Evolutionary conservation across 2,888 invertebrate genomes (phyloP), one percentile per base, ranked within the genome.

Genomic region (Sisyra terminalis): DNA sequence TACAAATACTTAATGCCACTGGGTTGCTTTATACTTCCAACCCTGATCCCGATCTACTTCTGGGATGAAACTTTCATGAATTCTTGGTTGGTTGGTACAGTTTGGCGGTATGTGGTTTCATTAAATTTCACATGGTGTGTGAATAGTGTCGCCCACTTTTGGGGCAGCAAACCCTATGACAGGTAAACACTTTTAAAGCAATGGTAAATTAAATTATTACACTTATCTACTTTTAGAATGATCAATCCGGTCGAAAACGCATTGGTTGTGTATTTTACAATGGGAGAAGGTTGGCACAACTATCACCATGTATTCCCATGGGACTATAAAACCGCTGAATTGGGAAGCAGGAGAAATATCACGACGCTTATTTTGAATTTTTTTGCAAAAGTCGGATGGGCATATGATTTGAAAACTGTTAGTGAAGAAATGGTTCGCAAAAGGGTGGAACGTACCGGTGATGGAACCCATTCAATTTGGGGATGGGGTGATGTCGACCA

Each of bases 51-150:
- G 1, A 76, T 80, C 52, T 81, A 78, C 56, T 64, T 66, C 24
- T 90, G 89, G 87, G 72, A 71, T 32, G 92, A 92, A 61, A 67
- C 66, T 1, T 74, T 73, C 61, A 46, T 58, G 30, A 78, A 75
- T 52, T 69, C 78, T 2, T 78, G 73, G 67, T 75, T 75, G 56
- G 73, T 79, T 34, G 72, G 71, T 40, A 73, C 78, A 14, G 69
- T 81, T 56, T 72, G 87, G 58, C 76, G 89, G 40, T 90, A 87
- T 64, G 69, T 77, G 24, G 71, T 80, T 57, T 76, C 79, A 37
- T 70, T 92, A 43, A 85, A 92, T 61, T 77, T 80, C 45, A 90
- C 90, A 2, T 92, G 89, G 90, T 67, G 85, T 46, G 88, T 90
- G 31, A 92, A 92, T 66, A 86, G 85, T 47, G 84, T 83, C 2